Evolutionary conservation across 2,113 vertebrate genomes (phyloP).

Genomic region (Hippotragus niger): DNA sequence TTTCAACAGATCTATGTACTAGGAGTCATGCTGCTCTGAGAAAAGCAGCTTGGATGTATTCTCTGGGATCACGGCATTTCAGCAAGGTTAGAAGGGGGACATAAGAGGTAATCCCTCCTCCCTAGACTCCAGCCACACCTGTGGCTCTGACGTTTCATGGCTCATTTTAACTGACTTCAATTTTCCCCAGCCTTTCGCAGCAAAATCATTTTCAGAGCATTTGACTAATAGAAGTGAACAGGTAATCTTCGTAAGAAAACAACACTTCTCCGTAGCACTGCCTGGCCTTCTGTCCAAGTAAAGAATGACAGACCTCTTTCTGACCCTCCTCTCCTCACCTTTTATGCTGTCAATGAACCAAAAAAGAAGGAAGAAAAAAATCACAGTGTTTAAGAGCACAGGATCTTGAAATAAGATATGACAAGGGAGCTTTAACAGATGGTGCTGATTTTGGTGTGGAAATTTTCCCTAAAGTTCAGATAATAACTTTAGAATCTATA

Average conservation of each 20-base stretch:
- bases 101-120: background rate
- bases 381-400: background rate
- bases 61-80: constrained; percentile 50
- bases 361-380: background rate
- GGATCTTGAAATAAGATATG: background rate
- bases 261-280: background rate
- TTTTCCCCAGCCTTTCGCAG: background rate
- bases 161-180: background rate
- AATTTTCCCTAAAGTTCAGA: background rate
- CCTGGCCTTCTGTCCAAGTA: background rate
- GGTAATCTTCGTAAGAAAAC: background rate
- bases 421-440: background rate
- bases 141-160: background rate
- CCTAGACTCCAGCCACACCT: background rate
- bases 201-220: background rate
- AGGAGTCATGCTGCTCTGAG: constrained; percentile 30
- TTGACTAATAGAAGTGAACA: background rate
- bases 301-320: background rate
- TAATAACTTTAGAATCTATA: background rate
- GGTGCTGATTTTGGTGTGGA: background rate
- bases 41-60: background rate
- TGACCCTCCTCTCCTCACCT: background rate
- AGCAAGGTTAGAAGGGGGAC: background rate
- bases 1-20: constrained; percentile 70
- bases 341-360: background rate